phyloP scores from a whole-genome alignment of 2,888 invertebrate genomes.

The Minunthozetes semirufus region DNA sequence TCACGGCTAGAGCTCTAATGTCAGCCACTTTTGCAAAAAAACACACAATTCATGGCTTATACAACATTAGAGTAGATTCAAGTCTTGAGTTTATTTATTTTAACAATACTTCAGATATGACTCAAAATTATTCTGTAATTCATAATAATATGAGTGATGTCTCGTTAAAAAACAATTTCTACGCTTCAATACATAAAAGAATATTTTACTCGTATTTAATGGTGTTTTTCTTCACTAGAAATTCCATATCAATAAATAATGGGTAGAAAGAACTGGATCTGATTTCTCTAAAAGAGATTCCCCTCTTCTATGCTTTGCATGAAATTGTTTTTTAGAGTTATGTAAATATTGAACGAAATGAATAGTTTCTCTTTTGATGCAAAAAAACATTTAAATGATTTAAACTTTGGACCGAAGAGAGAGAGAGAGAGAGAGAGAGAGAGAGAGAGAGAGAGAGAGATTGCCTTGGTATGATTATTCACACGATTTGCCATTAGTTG shows the following conservation, averaged over 20 bases:
- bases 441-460: constrained; percentile 6
- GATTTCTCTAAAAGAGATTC: neutral
- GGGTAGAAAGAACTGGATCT: neutral
- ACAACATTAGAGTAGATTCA: neutral
- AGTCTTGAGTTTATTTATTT: neutral
- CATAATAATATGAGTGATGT: neutral
- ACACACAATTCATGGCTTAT: neutral
- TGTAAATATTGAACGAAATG: neutral
- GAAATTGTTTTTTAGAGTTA: neutral
- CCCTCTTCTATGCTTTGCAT: neutral
- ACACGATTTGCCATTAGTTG: neutral
- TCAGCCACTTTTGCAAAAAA: neutral
- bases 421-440: constrained; percentile 3
- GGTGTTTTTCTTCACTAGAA: constrained; percentile 2
- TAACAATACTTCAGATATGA: neutral
- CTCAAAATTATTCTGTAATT: neutral
- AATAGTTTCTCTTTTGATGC: neutral
- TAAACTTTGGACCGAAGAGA: neutral
- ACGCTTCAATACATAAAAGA: neutral
- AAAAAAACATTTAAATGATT: neutral
- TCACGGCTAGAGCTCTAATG: neutral
- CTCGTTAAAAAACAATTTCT: neutral
- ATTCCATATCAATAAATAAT: neutral
- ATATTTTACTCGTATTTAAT: neutral
- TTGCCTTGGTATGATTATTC: too few species aligned